Percentiles rank a stretch among this genome's conserved stretches.
Evolutionary conservation across 2,797 vertebrate genomes (phyloP).

Genomic region (Aphelocoma californica): DNA sequence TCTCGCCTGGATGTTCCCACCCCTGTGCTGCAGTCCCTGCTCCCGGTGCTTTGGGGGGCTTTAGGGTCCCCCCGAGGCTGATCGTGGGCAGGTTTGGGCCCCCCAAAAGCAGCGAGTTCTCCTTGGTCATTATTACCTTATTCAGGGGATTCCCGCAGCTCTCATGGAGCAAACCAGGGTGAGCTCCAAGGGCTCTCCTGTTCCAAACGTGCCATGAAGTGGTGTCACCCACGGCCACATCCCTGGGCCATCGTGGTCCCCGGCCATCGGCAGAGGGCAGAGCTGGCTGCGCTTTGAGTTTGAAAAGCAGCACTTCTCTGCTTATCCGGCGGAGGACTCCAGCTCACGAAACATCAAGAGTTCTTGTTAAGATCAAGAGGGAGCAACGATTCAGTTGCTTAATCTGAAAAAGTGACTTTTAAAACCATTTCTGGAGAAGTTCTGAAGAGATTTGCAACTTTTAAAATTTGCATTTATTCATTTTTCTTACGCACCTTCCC

Average conservation of each 20-base stretch:
- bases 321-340: background rate
- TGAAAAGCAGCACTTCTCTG: background rate
- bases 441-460: background rate
- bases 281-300: background rate
- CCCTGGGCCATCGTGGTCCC: accelerated
- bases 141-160: background rate
- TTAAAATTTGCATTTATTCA: accelerated
- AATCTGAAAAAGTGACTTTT: background rate
- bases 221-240: accelerated
- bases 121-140: accelerated
- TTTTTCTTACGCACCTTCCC: background rate
- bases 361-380: background rate
- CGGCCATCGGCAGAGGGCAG: slow-evolving; percentile 7
- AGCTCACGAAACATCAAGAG: background rate
- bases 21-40: accelerated
- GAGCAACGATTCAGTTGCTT: accelerated
- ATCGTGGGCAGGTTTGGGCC: accelerated
- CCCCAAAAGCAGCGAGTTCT: background rate
- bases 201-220: accelerated
- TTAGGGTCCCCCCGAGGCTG: accelerated
- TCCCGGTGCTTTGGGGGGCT: background rate
- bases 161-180: accelerated
- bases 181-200: background rate
- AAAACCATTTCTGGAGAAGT: background rate
- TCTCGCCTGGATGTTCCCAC: accelerated